Evolutionary conservation across 2,888 invertebrate species (phyloP).

Genomic region (Lymantria monacha): DNA sequence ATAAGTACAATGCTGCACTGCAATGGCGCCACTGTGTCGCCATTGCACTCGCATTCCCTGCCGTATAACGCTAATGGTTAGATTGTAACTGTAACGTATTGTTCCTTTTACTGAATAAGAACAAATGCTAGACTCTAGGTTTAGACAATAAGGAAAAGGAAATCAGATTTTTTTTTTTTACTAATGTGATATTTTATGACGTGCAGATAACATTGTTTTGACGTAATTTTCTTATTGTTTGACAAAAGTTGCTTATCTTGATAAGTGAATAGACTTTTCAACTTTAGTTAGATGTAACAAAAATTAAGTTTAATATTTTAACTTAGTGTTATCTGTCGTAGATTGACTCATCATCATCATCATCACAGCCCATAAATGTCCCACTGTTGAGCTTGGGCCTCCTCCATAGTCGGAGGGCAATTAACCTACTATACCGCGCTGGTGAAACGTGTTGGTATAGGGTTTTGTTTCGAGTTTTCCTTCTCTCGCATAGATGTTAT

Average conservation of each 20-base stretch:
- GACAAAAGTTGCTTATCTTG: background rate
- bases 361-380: too few relatives aligned
- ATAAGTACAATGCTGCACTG: constrained; percentile 11
- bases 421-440: too few relatives aligned
- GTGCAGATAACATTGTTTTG: background rate
- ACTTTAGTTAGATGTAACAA: too few relatives aligned
- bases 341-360: too few relatives aligned
- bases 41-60: constrained; percentile 44
- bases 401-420: too few relatives aligned
- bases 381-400: too few relatives aligned
- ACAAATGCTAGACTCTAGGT: constrained; percentile 8
- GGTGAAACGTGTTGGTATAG: too few relatives aligned
- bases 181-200: background rate
- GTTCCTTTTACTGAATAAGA: constrained; percentile 27
- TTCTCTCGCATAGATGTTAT: too few relatives aligned
- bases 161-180: background rate
- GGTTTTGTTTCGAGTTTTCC: too few relatives aligned
- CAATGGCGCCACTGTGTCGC: constrained; percentile 25
- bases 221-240: background rate
- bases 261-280: too few relatives aligned
- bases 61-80: constrained; percentile 49
- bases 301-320: too few relatives aligned
- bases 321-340: too few relatives aligned
- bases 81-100: constrained; percentile 53
- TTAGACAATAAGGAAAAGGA: background rate